These are phyloP conservation scores for Pangasius krempfi DNA, from an alignment of 2,797 vertebrate species.

Conservation along the genomic window DNA sequence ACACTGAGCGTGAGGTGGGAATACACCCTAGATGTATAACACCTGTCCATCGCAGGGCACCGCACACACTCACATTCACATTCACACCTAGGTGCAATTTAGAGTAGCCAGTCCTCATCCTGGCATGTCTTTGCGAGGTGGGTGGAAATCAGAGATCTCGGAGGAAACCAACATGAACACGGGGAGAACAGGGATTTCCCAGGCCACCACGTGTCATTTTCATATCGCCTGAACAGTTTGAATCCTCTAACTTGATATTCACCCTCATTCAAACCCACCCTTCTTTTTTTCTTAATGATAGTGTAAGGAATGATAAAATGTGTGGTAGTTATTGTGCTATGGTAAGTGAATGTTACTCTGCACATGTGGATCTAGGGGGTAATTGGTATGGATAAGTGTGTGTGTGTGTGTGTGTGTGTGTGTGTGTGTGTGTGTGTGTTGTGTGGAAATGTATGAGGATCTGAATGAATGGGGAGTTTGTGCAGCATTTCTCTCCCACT, in stretches of 20 bases:
- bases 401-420: background rate
- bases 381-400: slow-evolving; percentile 15
- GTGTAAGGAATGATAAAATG: background rate
- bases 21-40: background rate
- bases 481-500: slow-evolving; percentile 15
- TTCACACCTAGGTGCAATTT: background rate
- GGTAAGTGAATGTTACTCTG: background rate
- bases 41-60: too few species aligned
- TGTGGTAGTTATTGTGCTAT: background rate
- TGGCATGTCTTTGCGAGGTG: background rate
- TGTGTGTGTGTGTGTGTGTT: too few species aligned
- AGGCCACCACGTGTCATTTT: background rate
- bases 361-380: background rate
- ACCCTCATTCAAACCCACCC: too few species aligned
- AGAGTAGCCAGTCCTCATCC: background rate
- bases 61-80: too few species aligned
- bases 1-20: background rate
- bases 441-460: background rate
- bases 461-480: slow-evolving; percentile 24
- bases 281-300: background rate
- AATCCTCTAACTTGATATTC: background rate
- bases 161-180: background rate
- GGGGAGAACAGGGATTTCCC: background rate
- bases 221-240: too few species aligned
- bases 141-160: background rate